phyloP scores from a whole-genome alignment of 2,888 invertebrate genomes.

The Noctua comes region DNA sequence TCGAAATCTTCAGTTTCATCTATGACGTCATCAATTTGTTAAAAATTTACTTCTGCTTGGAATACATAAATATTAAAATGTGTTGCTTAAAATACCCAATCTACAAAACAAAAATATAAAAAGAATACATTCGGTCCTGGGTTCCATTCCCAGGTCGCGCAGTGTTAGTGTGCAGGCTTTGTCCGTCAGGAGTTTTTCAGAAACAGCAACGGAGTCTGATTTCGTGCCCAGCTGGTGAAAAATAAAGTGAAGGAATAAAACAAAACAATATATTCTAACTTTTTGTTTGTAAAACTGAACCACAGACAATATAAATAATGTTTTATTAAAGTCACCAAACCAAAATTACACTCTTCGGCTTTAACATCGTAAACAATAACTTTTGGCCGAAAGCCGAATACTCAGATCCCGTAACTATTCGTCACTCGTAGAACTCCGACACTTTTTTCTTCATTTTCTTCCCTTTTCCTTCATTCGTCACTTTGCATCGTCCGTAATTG shows the following conservation, averaged over 20 bases:
- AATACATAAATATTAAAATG: no score
- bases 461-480: conserved; percentile 69
- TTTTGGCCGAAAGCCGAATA: conserved; percentile 36
- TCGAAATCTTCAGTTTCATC: no score
- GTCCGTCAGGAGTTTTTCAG: no score
- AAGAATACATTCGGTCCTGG: no score
- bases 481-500: conserved; percentile 76
- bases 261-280: background rate
- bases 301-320: conserved; percentile 33
- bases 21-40: no score
- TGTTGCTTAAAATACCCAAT: no score
- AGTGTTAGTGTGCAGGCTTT: no score
- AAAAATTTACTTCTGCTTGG: no score
- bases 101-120: no score
- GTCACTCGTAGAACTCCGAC: conserved; percentile 40
- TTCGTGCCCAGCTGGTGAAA: no score
- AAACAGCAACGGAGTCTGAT: no score
- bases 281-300: conserved; percentile 5
- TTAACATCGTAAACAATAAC: conserved; percentile 11
- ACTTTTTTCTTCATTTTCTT: conserved; percentile 63
- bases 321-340: background rate
- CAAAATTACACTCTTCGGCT: conserved; percentile 11
- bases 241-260: conserved; percentile 19
- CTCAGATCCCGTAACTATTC: conserved; percentile 10
- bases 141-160: no score